Evolutionary conservation across 2,113 vertebrate genomes (phyloP).

Genomic region (Onychostruthus taczanowskii): DNA sequence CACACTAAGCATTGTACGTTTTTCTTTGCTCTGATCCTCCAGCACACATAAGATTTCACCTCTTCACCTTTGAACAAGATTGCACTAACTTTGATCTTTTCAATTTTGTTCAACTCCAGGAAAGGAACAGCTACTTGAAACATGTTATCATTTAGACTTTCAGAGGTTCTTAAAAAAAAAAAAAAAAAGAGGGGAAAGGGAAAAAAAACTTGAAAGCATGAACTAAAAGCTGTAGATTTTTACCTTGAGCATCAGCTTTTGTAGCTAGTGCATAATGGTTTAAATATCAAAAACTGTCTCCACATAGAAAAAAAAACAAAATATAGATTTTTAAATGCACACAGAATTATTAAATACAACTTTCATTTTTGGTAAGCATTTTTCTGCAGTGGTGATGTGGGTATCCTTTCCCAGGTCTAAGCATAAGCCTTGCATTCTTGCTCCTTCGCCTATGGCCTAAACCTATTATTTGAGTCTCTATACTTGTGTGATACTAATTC

Average conservation of each 20-base stretch:
- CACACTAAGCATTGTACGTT: constrained; percentile 20
- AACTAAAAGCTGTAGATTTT: constrained; percentile 44
- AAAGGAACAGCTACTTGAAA: constrained; percentile 58
- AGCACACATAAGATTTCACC: constrained; percentile 43
- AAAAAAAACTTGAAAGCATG: background rate
- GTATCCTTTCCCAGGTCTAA: background rate
- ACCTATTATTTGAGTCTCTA: background rate
- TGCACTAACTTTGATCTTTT: constrained; percentile 63
- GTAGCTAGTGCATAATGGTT: background rate
- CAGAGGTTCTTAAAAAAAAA: background rate
- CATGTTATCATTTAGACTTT: constrained; percentile 55
- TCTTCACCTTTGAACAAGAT: constrained; percentile 60
- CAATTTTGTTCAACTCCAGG: constrained; percentile 60
- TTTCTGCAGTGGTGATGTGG: background rate
- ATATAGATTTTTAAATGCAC: background rate
- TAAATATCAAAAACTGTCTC: constrained; percentile 27
- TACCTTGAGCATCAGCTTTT: constrained; percentile 28
- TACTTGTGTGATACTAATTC: constrained; percentile 26
- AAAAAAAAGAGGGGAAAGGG: background rate
- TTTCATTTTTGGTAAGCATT: background rate
- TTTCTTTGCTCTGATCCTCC: constrained; percentile 61
- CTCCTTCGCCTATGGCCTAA: background rate
- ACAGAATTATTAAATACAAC: background rate
- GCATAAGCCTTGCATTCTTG: background rate
- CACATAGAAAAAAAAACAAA: constrained; percentile 14